Conservation (phyloP, 2,888 invertebrate species). For the Orthosia gothica region DNA sequence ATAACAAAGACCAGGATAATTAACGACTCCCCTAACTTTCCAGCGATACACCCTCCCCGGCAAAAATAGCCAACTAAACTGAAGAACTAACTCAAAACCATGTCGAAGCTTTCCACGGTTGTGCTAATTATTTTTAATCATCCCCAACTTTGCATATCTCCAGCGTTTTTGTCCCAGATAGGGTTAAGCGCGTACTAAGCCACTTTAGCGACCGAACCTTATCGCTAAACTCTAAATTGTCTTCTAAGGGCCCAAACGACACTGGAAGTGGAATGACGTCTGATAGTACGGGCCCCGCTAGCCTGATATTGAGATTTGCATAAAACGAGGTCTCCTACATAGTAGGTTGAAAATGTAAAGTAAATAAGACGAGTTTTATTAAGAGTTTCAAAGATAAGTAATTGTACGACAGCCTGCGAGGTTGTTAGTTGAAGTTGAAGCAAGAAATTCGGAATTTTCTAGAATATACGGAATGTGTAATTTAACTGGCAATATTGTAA, state of each 20-base stretch:
- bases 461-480: conserved; percentile 46
- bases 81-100: conserved; percentile 62
- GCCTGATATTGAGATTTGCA: conserved; percentile 81
- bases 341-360: conserved; percentile 67
- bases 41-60: conserved; percentile 51
- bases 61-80: conserved; percentile 70
- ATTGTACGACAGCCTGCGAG: conserved; percentile 50
- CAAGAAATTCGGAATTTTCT: conserved; percentile 37
- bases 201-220: conserved; percentile 70
- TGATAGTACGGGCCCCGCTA: conserved; percentile 64
- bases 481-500: conserved; percentile 43
- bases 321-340: conserved; percentile 79
- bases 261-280: conserved; percentile 70
- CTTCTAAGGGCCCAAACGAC: conserved; percentile 76
- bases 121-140: conserved; percentile 87
- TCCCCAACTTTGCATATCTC: conserved; percentile 73
- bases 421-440: conserved; percentile 38
- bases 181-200: conserved; percentile 66
- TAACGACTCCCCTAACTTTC: conserved; percentile 48
- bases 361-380: conserved; percentile 63
- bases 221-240: conserved; percentile 78
- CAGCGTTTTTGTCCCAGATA: conserved; percentile 71
- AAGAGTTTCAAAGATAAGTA: conserved; percentile 63
- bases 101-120: conserved; percentile 75
- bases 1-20: conserved; percentile 42